phyloP scores from a whole-genome alignment of 2,888 invertebrate species.

The Norana najaformis region DNA sequence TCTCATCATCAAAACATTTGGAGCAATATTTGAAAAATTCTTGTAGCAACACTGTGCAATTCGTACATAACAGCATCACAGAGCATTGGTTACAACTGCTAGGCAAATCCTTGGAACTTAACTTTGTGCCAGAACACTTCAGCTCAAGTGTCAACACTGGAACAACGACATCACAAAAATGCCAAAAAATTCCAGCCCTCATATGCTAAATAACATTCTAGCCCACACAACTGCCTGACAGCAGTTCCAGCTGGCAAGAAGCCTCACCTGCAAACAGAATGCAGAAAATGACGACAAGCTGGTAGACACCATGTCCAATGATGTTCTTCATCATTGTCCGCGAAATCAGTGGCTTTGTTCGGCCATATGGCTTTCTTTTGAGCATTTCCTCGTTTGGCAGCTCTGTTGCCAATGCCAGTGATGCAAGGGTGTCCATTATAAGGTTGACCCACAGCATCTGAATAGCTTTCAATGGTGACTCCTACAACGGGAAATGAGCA shows the following conservation, averaged over 20 bases:
- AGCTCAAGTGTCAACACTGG: not conserved
- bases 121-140: no score
- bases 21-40: no score
- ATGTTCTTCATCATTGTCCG: conserved; percentile 99
- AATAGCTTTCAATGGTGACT: conserved; percentile 96
- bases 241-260: not conserved
- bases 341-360: conserved; percentile 95
- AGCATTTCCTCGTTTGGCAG: conserved; percentile 90
- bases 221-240: not conserved
- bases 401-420: conserved; percentile 93
- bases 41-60: no score
- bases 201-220: not conserved
- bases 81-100: no score
- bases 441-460: conserved; percentile 99
- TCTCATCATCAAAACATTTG: no score
- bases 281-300: conserved; percentile 88
- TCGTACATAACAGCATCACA: no score
- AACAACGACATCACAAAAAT: not conserved
- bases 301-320: conserved; percentile 93
- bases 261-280: conserved; percentile 85
- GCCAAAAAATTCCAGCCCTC: not conserved
- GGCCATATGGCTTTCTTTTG: conserved; percentile 91
- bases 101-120: no score
- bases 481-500: conserved; percentile 66
- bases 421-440: conserved; percentile 98